These are phyloP conservation scores for Narcine bancroftii DNA, from an alignment of 2,113 vertebrate species.

Conservation along the genomic window DNA sequence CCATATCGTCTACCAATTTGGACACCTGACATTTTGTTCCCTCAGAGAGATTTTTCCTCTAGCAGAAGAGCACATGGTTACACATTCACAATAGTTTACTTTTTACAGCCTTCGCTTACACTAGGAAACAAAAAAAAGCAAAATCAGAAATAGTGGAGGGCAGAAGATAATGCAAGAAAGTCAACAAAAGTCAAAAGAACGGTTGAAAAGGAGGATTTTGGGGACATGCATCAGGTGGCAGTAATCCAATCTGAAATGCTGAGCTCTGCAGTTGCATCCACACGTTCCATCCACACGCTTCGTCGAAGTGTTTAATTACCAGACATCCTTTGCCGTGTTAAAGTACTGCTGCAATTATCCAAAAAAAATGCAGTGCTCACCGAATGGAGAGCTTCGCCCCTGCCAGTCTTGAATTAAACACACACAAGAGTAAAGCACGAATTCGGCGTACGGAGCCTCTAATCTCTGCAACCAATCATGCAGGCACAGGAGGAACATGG, in stretches of 20 bases:
- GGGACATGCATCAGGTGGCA: background rate
- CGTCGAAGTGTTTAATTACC: background rate
- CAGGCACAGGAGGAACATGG: background rate
- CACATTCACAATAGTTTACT: background rate
- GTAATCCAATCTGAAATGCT: background rate
- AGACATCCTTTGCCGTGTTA: background rate
- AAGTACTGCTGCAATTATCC: background rate
- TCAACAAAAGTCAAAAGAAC: background rate
- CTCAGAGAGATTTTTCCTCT: background rate
- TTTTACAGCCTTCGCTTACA: background rate
- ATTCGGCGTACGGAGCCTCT: background rate
- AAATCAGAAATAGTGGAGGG: too few relatives aligned
- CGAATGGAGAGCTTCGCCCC: background rate
- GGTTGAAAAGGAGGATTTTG: background rate
- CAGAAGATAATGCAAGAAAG: too few relatives aligned
- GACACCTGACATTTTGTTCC: too few relatives aligned
- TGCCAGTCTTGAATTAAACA: background rate
- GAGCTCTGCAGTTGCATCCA: background rate
- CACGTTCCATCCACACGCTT: background rate
- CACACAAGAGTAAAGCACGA: background rate
- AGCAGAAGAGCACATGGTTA: background rate
- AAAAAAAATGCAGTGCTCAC: background rate
- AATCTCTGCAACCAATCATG: background rate
- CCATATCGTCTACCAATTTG: too few relatives aligned
- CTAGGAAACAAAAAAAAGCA: background rate